These are phyloP conservation scores for Heliconius hewitsoni DNA, from an alignment of 1,140 invertebrate species.

Conservation along the genomic window DNA sequence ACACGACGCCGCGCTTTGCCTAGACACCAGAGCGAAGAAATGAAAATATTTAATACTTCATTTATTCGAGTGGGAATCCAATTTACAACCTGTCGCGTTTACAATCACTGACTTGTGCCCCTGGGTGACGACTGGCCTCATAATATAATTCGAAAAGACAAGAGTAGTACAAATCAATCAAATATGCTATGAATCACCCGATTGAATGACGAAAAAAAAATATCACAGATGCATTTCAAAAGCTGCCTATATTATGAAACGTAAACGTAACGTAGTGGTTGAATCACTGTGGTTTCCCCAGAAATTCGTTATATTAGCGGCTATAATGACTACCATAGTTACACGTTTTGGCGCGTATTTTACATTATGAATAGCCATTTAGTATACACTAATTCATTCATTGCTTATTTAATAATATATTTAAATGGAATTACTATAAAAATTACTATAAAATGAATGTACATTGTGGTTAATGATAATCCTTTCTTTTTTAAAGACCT, in stretches of 20 bases:
- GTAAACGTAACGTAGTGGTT: constrained; percentile 10
- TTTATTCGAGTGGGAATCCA: too few relatives aligned
- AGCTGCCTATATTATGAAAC: constrained; percentile 18
- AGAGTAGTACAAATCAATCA: neutral
- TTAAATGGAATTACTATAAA: neutral
- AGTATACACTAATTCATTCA: neutral
- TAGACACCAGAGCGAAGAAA: too few relatives aligned
- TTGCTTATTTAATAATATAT: neutral
- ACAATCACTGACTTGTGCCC: too few relatives aligned
- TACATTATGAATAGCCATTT: neutral
- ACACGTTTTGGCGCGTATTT: neutral
- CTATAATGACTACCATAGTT: neutral
- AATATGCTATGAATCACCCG: neutral
- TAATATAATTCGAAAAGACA: too few relatives aligned
- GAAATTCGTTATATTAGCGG: neutral
- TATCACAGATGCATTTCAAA: constrained; percentile 14
- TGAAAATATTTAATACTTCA: too few relatives aligned
- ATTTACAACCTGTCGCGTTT: too few relatives aligned
- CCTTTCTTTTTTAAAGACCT: neutral
- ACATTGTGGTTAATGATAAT: neutral
- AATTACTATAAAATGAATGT: neutral
- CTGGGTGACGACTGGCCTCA: too few relatives aligned
- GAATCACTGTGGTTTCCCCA: neutral
- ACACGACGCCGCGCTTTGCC: too few relatives aligned
- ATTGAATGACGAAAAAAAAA: constrained; percentile 1